These are phyloP conservation scores for Euthynnus affinis DNA, from an alignment of 2,797 vertebrate species.

Conservation along the genomic window DNA sequence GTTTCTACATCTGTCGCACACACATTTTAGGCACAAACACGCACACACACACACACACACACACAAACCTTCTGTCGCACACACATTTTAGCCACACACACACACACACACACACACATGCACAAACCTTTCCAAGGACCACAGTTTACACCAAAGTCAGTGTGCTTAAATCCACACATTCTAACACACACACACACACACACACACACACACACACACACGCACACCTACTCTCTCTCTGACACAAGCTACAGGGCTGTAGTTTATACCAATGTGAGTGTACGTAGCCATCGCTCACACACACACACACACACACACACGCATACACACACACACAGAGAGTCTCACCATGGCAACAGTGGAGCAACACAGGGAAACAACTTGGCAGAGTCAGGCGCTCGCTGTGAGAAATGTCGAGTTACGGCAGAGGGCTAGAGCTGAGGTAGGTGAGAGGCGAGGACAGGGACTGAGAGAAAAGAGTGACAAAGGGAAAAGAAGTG, in stretches of 20 bases:
- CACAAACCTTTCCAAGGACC: conserved; percentile 36
- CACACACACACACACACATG: conserved; percentile 4
- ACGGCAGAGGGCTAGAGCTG: conserved; percentile 75
- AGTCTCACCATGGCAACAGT: conserved; percentile 93
- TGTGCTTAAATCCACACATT: conserved; percentile 51
- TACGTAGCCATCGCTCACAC: conserved; percentile 53
- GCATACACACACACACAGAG: conserved; percentile 78
- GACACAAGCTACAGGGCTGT: conserved; percentile 58
- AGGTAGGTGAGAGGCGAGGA: conserved; percentile 67
- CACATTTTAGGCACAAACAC: conserved; percentile 33
- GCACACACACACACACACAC: conserved; percentile 15
- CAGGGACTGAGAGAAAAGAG: conserved; percentile 57
- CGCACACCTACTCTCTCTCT: conserved; percentile 44
- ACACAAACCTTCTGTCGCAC: background rate
- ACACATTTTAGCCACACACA: background rate
- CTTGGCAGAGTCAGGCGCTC: conserved; percentile 87
- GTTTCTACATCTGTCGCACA: conserved; percentile 72
- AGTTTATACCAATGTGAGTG: conserved; percentile 70
- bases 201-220: no score
- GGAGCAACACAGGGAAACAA: conserved; percentile 94
- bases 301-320: conserved; percentile 49
- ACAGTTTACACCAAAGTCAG: conserved; percentile 57
- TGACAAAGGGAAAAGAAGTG: conserved; percentile 44
- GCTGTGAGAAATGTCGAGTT: conserved; percentile 88
- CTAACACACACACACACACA: conserved; percentile 38